Base-by-base conservation (phyloP, 1,140 invertebrate genomes). In the Cryptotermes secundus region DNA sequence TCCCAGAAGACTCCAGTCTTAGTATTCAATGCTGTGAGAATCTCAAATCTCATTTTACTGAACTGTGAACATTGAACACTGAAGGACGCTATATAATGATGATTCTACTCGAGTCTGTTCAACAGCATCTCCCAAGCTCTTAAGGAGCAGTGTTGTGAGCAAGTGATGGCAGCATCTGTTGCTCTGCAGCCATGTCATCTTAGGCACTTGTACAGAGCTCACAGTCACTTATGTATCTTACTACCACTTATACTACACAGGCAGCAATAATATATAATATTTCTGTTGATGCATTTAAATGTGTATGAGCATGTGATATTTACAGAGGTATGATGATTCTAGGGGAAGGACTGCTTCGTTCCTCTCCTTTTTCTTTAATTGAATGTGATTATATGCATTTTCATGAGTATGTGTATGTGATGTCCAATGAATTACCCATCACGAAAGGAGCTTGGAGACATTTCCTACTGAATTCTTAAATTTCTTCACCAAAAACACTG, bases 191-290 rank as follows among this genome's bases (percentile, higher is more conserved):
- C n/a, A n/a, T n/a, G n/a, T n/a, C n/a, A 14, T 72, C 59, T 72
- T 72, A 72, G 59, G 59, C 59, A 72, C 59, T 72, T 72, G 10
- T n/a, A 72, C 59, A 72, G 59, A 72, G 26, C n/a, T 59, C 53
- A 31, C 19, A 1, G 59, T 72, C 26, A 72, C 26, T 9, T 72
- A 16, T 49, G n/a, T 14, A 72, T 72, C 59, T 72, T 72, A 31
- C n/a, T 19, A 31, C 31, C 14, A 72, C 2, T 31, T 72, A 72
- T 31, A n/a, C 26, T 72, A 72, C 26, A n/a, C 4, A 31, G 59
- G 59, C 26, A 72, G 59, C n/a, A 72, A n/a, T n/a, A 72, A 72
- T 31, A 72, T 31, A 72, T 31, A 72, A 72, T 14, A 72, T 38
- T 38, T 6, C 38, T 38, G 38, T 72, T 31, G 9, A 72, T 31